These are phyloP conservation scores for Harpalus rubripes DNA, from an alignment of 2,888 invertebrate species.

Conservation along the genomic window DNA sequence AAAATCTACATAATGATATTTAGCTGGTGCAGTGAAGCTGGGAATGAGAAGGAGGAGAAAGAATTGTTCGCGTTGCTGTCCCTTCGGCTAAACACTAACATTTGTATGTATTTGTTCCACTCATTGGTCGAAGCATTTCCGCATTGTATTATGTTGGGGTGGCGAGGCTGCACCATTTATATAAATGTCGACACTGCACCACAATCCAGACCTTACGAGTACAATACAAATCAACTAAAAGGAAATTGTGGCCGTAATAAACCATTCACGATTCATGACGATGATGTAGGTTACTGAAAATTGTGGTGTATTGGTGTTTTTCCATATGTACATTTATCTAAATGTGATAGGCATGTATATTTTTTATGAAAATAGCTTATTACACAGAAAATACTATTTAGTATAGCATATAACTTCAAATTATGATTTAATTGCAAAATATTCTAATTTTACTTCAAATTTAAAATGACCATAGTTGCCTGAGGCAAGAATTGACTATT, in stretches of 20 bases:
- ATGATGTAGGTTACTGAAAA: too few species aligned
- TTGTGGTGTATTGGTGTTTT: too few species aligned
- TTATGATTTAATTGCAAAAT: too few species aligned
- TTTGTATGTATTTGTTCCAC: slow-evolving; percentile 67
- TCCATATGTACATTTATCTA: too few species aligned
- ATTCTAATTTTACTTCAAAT: too few species aligned
- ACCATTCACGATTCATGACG: not conserved
- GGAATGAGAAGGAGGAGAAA: slow-evolving; percentile 9
- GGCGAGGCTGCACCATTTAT: slow-evolving; percentile 57
- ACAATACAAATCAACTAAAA: not conserved
- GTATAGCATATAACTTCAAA: too few species aligned
- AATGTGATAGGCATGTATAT: too few species aligned
- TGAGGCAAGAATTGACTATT: too few species aligned
- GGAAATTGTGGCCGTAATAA: not conserved
- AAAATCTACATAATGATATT: slow-evolving; percentile 51
- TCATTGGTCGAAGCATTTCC: slow-evolving; percentile 66
- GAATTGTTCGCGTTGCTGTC: slow-evolving; percentile 59
- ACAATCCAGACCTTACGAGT: slow-evolving; percentile 7
- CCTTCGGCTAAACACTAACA: slow-evolving; percentile 63
- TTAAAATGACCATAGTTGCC: too few species aligned
- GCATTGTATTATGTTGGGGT: slow-evolving; percentile 63
- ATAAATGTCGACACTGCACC: slow-evolving; percentile 63
- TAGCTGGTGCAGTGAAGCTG: slow-evolving; percentile 30
- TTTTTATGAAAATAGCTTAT: too few species aligned
- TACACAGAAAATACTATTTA: too few species aligned